phyloP scores from a whole-genome alignment of 2,113 vertebrate genomes.

The Merops nubicus region DNA sequence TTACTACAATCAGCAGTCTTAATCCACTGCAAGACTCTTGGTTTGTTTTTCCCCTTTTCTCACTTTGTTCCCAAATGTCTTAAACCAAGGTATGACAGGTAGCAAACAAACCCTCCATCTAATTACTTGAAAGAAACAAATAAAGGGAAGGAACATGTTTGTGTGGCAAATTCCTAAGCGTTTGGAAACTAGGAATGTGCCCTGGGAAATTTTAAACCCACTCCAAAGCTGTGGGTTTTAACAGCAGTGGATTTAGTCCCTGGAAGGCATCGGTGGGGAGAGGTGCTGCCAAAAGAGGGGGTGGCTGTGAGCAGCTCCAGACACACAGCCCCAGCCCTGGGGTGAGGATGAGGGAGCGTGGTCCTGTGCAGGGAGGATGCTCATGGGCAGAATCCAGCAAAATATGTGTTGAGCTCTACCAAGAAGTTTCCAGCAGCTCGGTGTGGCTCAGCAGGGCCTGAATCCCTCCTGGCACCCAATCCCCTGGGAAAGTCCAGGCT shows the following conservation, averaged over 20 bases:
- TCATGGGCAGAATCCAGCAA: background rate
- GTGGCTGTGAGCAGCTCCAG: background rate
- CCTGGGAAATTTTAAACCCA: slow-evolving; percentile 56
- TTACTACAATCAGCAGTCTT: slow-evolving; percentile 59
- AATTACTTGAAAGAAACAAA: slow-evolving; percentile 43
- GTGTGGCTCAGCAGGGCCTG: background rate
- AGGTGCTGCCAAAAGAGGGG: background rate
- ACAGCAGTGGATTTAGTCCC: background rate
- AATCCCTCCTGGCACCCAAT: background rate
- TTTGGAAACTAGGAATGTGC: slow-evolving; percentile 54
- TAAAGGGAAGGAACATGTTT: background rate
- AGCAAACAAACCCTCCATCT: slow-evolving; percentile 19
- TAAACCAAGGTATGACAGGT: slow-evolving; percentile 52
- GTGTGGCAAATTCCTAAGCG: slow-evolving; percentile 53
- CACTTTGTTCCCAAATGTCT: slow-evolving; percentile 53
- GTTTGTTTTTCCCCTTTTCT: background rate
- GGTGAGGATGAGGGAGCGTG: background rate
- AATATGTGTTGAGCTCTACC: background rate
- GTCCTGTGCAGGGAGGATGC: background rate
- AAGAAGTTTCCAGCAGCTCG: background rate
- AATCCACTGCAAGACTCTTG: slow-evolving; percentile 2
- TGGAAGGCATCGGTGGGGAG: background rate
- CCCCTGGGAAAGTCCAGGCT: background rate
- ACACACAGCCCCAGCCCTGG: fast-evolving
- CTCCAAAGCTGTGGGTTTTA: slow-evolving; percentile 47